Evolutionary conservation across 2,797 vertebrate species (phyloP).

Genomic region (Pteronotus mesoamericanus): DNA sequence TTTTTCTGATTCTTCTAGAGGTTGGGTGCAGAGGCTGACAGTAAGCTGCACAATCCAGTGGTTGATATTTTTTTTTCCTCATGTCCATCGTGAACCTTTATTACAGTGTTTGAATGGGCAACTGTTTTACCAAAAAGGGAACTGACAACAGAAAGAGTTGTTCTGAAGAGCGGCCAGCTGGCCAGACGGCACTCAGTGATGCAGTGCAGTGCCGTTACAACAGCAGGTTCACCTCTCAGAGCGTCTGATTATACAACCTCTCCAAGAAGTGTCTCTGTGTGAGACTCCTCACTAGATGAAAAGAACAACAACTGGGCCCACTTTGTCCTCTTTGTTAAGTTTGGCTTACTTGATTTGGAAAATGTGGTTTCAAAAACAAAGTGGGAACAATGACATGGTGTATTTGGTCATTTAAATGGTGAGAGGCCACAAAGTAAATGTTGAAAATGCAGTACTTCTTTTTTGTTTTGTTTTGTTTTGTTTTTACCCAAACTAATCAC

Average conservation of each 20-base stretch:
- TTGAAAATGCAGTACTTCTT: background rate
- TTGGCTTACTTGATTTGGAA: slow-evolving; percentile 60
- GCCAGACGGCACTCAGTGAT: background rate
- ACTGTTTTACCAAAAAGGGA: slow-evolving; percentile 53
- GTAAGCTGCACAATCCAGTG: accelerated
- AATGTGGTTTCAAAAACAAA: slow-evolving; percentile 66
- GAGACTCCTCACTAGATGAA: background rate
- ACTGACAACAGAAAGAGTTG: background rate
- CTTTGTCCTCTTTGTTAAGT: slow-evolving; percentile 64
- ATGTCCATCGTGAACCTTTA: background rate
- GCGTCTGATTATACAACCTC: slow-evolving; percentile 11
- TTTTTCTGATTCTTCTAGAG: background rate
- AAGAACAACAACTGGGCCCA: slow-evolving; percentile 56
- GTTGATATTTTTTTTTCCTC: background rate
- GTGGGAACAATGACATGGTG: slow-evolving; percentile 59
- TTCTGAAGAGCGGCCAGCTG: slow-evolving; percentile 17
- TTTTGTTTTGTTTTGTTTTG: background rate
- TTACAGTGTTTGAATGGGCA: slow-evolving; percentile 12
- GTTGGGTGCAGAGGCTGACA: background rate
- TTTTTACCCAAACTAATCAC: background rate
- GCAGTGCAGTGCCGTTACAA: background rate
- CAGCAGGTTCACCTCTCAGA: background rate
- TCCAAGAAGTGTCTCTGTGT: background rate
- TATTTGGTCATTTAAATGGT: slow-evolving; percentile 67
- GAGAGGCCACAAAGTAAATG: slow-evolving; percentile 63